phyloP scores from a whole-genome alignment of 1,140 invertebrate species.

The Zaprionus inermis region DNA sequence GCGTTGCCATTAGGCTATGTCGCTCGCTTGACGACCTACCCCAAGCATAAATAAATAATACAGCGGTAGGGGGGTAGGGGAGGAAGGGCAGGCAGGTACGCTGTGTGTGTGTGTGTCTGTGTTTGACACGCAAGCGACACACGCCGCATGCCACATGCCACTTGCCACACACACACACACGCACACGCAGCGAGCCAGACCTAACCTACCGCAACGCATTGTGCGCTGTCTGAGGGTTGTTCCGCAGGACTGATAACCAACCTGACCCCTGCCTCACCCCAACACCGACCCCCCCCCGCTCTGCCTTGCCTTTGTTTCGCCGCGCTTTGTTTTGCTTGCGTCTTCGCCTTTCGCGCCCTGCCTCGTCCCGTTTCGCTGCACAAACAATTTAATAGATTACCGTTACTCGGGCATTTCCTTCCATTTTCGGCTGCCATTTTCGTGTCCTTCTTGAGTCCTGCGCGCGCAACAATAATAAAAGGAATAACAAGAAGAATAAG shows the following conservation, averaged over 20 bases:
- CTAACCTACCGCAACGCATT: constrained; percentile 79
- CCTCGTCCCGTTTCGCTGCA: constrained; percentile 41
- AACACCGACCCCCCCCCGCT: not conserved
- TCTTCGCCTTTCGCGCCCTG: not conserved
- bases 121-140: constrained; percentile 16
- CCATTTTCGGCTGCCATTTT: constrained; percentile 37
- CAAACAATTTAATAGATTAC: constrained; percentile 81
- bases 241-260: constrained; percentile 8
- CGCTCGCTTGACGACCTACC: constrained; percentile 60
- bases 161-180: constrained; percentile 2
- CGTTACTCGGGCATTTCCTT: constrained; percentile 66
- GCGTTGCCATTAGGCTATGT: constrained; percentile 71
- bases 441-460: constrained; percentile 18
- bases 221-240: constrained; percentile 70
- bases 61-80: not conserved
- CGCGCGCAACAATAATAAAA: not conserved
- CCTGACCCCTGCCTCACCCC: not conserved
- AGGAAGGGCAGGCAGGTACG: not conserved
- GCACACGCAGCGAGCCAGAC: not conserved
- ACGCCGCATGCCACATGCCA: not conserved
- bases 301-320: not conserved
- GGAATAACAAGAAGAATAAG: not conserved
- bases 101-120: not conserved
- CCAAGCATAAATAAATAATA: constrained; percentile 41
- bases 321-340: not conserved